Conservation (phyloP, 1,140 invertebrate species). For the Ericerus pela region DNA sequence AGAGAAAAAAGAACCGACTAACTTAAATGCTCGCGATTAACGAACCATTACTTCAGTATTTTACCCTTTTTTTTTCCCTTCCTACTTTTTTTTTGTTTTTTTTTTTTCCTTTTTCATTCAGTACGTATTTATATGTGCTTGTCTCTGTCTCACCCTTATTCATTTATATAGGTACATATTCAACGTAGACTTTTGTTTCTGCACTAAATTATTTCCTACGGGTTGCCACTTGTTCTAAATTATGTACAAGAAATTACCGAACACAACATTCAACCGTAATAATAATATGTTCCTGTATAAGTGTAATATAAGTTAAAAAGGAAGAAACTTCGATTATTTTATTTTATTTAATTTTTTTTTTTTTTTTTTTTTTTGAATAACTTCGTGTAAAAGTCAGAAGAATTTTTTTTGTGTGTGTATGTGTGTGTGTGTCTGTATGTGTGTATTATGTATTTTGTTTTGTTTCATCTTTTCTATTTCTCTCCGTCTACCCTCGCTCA, state of each 20-base stretch:
- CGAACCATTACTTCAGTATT: conserved; percentile 4
- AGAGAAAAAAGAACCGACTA: too few species aligned
- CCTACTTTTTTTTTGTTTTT: neutral
- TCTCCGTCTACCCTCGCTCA: too few species aligned
- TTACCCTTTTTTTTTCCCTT: neutral
- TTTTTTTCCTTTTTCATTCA: neutral
- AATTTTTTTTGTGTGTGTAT: too few species aligned
- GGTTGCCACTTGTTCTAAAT: conserved; percentile 7
- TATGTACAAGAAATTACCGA: conserved; percentile 1
- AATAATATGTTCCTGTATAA: neutral
- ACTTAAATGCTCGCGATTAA: conserved; percentile 12
- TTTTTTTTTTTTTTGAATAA: too few species aligned
- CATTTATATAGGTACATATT: neutral
- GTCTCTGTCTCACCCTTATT: neutral
- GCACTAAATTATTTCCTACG: conserved; percentile 6
- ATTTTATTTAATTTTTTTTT: too few species aligned
- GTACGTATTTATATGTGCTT: neutral
- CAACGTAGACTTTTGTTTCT: neutral
- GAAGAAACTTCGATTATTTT: conserved; percentile 4
- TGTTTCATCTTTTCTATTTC: too few species aligned
- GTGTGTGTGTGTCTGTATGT: too few species aligned
- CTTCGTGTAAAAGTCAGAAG: too few species aligned
- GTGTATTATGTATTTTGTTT: too few species aligned
- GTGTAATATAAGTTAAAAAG: too few species aligned
- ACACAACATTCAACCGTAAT: neutral